phyloP scores from a whole-genome alignment of 2,797 vertebrate genomes.

The Halcyon leucocephala region DNA sequence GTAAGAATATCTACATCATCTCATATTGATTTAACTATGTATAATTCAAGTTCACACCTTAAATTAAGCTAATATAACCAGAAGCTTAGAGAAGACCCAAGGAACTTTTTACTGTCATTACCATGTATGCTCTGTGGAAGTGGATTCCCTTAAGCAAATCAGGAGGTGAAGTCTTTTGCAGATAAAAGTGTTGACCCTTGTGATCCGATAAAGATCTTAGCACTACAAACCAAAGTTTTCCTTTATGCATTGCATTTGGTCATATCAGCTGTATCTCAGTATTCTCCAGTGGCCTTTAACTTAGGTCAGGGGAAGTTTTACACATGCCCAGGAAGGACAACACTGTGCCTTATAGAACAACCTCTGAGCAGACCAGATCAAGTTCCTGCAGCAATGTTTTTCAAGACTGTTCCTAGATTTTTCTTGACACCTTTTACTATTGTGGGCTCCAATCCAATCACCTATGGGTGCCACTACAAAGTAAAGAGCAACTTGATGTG shows the following conservation, averaged over 20 bases:
- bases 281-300: background rate
- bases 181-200: background rate
- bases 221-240: background rate
- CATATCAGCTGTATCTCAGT: background rate
- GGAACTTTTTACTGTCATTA: background rate
- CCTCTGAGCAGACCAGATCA: background rate
- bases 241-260: background rate
- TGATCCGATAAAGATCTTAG: background rate
- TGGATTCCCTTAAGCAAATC: background rate
- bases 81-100: background rate
- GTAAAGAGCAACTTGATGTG: background rate
- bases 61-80: background rate
- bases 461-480: background rate
- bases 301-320: background rate
- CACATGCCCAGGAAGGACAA: accelerated
- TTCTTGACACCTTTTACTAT: background rate
- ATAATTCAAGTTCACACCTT: background rate
- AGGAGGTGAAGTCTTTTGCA: background rate
- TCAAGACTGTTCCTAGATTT: background rate
- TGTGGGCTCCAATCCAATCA: background rate
- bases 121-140: background rate
- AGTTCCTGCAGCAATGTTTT: background rate
- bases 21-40: background rate
- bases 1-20: background rate
- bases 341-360: background rate